Evolutionary conservation across 2,797 vertebrate species (phyloP).

Genomic region (Cyclura pinguis): DNA sequence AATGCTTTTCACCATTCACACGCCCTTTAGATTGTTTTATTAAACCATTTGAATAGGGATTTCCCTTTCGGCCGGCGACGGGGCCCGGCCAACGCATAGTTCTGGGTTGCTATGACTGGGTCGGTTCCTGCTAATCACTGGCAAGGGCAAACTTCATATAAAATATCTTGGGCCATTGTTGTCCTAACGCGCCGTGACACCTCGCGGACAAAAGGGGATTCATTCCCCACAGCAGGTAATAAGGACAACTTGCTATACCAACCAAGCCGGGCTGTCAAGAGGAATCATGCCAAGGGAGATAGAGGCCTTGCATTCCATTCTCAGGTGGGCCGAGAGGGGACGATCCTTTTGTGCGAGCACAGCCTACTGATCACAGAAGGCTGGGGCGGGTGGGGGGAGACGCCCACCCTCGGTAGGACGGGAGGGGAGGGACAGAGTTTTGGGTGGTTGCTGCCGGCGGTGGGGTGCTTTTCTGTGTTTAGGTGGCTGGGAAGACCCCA

Average conservation of each 20-base stretch:
- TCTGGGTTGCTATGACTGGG: constrained; percentile 99
- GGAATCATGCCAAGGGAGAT: constrained; percentile 76
- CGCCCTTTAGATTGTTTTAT: constrained; percentile 99
- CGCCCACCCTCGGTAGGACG: not conserved
- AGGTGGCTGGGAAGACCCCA: not conserved
- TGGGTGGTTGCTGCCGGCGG: no score
- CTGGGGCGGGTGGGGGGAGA: constrained; percentile 57
- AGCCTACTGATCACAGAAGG: constrained; percentile 76
- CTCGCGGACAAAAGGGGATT: constrained; percentile 95
- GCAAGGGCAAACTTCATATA: constrained; percentile 99
- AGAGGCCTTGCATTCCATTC: constrained; percentile 80
- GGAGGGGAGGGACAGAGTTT: constrained; percentile 38
- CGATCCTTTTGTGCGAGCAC: constrained; percentile 72
- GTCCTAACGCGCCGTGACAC: constrained; percentile 94
- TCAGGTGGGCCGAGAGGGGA: constrained; percentile 81
- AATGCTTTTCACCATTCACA: constrained; percentile 99
- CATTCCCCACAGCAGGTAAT: constrained; percentile 96
- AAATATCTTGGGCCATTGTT: constrained; percentile 97
- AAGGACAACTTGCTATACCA: constrained; percentile 90
- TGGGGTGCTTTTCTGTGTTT: not conserved
- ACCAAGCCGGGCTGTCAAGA: constrained; percentile 82
- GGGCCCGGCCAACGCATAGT: constrained; percentile 94
- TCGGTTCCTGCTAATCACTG: constrained; percentile 98
- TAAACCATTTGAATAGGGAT: constrained; percentile 97
- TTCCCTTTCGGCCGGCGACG: constrained; percentile 93